Conservation (phyloP, 1,140 invertebrate genomes). For the Pararge aegeria region DNA sequence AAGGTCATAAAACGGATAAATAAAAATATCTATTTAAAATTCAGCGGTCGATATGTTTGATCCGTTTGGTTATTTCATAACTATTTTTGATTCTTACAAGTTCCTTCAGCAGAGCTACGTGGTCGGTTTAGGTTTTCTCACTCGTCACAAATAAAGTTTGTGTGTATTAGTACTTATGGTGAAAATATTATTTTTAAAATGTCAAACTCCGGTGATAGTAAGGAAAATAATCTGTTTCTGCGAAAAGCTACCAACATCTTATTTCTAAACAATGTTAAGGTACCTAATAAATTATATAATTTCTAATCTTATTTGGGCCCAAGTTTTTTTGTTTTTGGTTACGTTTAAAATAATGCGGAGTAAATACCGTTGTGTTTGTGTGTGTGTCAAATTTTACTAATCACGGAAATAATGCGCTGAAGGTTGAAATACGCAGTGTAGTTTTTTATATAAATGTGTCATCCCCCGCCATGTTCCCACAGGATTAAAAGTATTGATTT, state of each 20-base stretch:
- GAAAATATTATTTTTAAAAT: neutral
- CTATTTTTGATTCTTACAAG: neutral
- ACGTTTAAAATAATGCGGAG: no score
- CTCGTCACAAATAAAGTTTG: neutral
- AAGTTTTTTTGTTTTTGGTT: no score
- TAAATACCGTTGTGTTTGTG: no score
- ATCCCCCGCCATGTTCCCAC: no score
- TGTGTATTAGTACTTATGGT: neutral
- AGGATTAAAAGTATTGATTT: no score
- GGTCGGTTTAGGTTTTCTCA: neutral
- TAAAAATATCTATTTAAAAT: neutral
- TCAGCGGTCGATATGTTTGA: neutral
- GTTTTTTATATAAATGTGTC: no score
- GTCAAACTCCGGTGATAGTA: neutral
- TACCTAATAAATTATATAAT: neutral
- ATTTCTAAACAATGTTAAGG: constrained; percentile 1
- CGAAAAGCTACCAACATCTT: constrained; percentile 7
- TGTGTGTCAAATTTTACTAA: no score
- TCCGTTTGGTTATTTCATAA: constrained; percentile 1
- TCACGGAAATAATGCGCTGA: no score
- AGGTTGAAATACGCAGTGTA: no score
- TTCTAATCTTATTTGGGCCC: no score
- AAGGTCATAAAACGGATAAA: constrained; percentile 9
- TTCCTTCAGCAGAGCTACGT: neutral
- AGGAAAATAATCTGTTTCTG: neutral